A percentile compares a stretch with the other conserved stretches of the same genome.
Conservation (phyloP, 2,113 vertebrate genomes). For the Pituophis catenifer region DNA sequence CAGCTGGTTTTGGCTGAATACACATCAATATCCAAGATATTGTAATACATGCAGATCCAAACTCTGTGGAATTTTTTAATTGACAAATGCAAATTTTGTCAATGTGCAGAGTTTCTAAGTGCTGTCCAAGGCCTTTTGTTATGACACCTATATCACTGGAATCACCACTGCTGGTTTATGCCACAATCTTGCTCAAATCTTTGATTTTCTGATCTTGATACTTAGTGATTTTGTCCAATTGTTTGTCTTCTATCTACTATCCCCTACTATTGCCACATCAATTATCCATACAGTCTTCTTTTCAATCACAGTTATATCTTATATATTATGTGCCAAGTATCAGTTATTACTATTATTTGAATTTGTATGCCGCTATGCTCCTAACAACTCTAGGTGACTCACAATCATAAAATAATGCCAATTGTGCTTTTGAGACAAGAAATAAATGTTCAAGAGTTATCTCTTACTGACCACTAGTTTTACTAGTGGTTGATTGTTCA, state of each 20-base stretch:
- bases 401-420: neutral
- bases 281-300: neutral
- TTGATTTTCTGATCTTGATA: neutral
- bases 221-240: neutral
- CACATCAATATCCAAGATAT: neutral
- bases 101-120: neutral
- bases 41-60: neutral
- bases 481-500: constrained; percentile 17
- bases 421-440: neutral
- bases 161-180: neutral
- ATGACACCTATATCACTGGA: neutral
- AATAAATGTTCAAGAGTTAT: neutral
- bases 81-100: neutral
- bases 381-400: neutral
- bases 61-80: neutral
- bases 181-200: neutral
- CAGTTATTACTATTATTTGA: neutral
- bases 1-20: neutral
- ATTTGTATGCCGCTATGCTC: neutral
- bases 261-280: neutral
- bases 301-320: neutral
- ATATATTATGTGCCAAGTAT: neutral
- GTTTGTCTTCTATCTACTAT: neutral
- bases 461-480: constrained; percentile 15
- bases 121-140: neutral